Base-by-base conservation (phyloP, 2,113 vertebrate species). In the Otocyon megalotis region DNA sequence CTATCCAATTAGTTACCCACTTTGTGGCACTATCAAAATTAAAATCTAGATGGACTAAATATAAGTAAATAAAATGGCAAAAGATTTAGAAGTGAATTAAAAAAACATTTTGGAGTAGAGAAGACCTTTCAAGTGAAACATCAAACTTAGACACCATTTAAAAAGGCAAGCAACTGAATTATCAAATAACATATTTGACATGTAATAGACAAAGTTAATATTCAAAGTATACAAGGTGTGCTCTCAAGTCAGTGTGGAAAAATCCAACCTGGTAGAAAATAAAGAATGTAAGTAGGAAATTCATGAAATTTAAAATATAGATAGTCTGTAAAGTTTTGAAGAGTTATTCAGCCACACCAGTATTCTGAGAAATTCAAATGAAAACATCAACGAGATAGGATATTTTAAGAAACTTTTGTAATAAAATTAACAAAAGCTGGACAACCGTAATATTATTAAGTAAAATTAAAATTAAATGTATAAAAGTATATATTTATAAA, bases 161-260 rank as follows among this genome's bases (percentile, higher is more conserved):
- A 77, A 95, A 93, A 93, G 19, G 54, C 54, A 95, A 72, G 30
- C 43, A 77, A 77, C 26, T 77, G 26, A 77, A 77, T 50, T 77
- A 43, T 43, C 43, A 50, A 88, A 84, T 35, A 69, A 69, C 67
- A 48, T 82, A 90, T 83, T 71, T 63, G 37, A 65, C 60, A 30
- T 83, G 20, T 65, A 90, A 71, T 96, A 90, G 80, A 79, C 4
- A 94, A 62, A 91, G 80, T 93, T 95, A 93, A 87, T 91, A 95
- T 72, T 90, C 35, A 92, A 5, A 83, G 30, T 72, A 79, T 72
- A 71, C 13, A 76, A 67, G 58, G 22, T 94, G 4, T 89, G 32
- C 65, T 43, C 77, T n/a, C 1, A 90, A 90, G 74, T 93, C 32
- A 80, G 17, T 17, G 15, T 94, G 30, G 54, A 87, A 82, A 35